These are phyloP conservation scores for Yponomeuta plumbellus DNA, from an alignment of 2,888 invertebrate genomes.

Conservation along the genomic window DNA sequence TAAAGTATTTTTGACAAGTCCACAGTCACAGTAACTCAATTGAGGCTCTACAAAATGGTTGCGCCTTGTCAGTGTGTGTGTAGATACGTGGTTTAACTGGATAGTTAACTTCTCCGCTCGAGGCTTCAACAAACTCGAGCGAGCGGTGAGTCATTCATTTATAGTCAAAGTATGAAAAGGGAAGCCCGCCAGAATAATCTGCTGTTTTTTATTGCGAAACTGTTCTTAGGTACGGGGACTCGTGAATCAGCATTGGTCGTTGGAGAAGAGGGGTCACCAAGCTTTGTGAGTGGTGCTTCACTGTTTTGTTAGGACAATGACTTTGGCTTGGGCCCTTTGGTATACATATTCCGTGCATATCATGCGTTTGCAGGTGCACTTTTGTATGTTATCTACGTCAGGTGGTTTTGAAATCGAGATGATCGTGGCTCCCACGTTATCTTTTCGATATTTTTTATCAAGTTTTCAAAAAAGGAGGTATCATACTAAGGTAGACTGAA, in stretches of 20 bases:
- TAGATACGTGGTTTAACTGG: slow-evolving; percentile 12
- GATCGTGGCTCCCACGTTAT: neutral
- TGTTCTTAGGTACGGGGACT: neutral
- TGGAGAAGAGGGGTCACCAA: neutral
- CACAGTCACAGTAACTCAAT: neutral
- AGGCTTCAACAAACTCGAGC: neutral
- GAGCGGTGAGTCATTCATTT: neutral
- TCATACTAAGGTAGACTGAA: too few species aligned
- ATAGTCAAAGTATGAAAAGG: neutral
- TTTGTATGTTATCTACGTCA: neutral
- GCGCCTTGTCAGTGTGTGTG: slow-evolving; percentile 3
- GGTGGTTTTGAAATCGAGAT: neutral
- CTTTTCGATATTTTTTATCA: neutral
- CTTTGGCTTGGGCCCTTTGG: neutral
- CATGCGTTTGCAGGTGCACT: neutral
- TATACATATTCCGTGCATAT: neutral
- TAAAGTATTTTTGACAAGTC: neutral
- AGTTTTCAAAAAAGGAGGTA: too few species aligned
- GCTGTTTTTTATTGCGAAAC: neutral
- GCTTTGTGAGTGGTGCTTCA: neutral
- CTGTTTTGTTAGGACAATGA: neutral
- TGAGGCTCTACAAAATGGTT: neutral
- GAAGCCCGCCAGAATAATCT: neutral
- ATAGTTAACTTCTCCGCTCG: slow-evolving; percentile 7
- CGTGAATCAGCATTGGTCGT: neutral